Evolutionary conservation across 2,888 invertebrate species (phyloP), one percentile per base, ranked within the genome.

Genomic region (Xanthorhoe designata): DNA sequence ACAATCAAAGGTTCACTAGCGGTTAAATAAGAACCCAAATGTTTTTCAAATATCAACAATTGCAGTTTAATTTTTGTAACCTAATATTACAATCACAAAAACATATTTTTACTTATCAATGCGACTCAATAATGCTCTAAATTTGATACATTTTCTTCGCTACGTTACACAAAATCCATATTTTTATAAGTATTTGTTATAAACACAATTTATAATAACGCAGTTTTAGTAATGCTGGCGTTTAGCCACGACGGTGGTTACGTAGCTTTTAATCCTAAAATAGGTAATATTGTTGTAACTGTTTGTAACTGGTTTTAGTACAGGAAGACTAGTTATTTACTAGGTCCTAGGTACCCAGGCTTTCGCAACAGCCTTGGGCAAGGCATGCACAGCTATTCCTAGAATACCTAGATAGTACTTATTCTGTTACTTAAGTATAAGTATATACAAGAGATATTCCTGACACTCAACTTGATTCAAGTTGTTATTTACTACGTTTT

Each of bases 361-460:
- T 72, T 63, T 70, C 47, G 69, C 57, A 73, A 70, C 63, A 3
- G 61, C 69, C 67, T 62, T 52, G 35, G 59, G 68, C 70, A 15
- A 19, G n/a, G 55, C 60, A 56, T 59, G 59, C 64, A 49, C 54
- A n/a, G 17, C 32, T 47, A 13, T 50, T n/a, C 29, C 45, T 47
- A 52, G 15, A 18, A 45, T 15, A 32, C 52, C 2, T 54, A 58
- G 35, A 32, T 47, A 47, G 7, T 2, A 47, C 15, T n/a, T 15
- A 6, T 8, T 13, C 13, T 42, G 38, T 13, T 13, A 42, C 13
- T 42, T 42, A 42, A 42, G 38, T 38, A 32, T 32, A 32, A 32
- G 32, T 32, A 32, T 32, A n/a, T n/a, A n/a, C n/a, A n/a, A 32
- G 32, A 32, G 2, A 32, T 0, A 32, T 32, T 6, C 7, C 32